Evolutionary conservation across 2,113 vertebrate species (phyloP).

Genomic region (Hippolais icterina): DNA sequence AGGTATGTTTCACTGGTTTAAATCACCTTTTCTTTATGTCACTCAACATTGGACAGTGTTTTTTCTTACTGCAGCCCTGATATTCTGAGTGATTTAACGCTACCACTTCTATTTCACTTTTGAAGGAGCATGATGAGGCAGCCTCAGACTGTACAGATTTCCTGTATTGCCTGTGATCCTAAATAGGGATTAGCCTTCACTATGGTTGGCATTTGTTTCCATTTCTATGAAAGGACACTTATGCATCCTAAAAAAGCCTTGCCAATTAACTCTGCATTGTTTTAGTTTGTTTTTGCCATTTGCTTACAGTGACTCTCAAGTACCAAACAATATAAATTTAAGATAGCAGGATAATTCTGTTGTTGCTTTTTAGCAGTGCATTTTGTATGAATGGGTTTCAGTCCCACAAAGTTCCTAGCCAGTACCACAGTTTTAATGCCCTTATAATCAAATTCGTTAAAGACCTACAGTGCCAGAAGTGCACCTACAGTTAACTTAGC

Average conservation of each 20-base stretch:
- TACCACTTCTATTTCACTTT: not conserved
- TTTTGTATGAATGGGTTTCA: not conserved
- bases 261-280: not conserved
- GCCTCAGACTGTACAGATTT: not conserved
- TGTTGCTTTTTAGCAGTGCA: rapidly evolving
- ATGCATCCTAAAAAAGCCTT: not conserved
- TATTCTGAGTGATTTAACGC: not conserved
- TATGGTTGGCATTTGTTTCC: not conserved
- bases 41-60: not conserved
- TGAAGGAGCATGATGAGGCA: not conserved
- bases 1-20: not conserved
- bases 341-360: not conserved
- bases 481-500: not conserved
- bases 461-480: not conserved
- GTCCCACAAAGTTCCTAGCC: not conserved
- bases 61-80: not conserved
- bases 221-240: not conserved
- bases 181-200: not conserved
- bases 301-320: not conserved
- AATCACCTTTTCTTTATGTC: not conserved
- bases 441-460: not conserved
- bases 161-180: not conserved
- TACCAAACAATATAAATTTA: not conserved
- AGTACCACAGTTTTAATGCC: not conserved
- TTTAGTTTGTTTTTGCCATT: not conserved